phyloP scores from a whole-genome alignment of 1,140 invertebrate genomes.

The Oryzaephilus surinamensis region DNA sequence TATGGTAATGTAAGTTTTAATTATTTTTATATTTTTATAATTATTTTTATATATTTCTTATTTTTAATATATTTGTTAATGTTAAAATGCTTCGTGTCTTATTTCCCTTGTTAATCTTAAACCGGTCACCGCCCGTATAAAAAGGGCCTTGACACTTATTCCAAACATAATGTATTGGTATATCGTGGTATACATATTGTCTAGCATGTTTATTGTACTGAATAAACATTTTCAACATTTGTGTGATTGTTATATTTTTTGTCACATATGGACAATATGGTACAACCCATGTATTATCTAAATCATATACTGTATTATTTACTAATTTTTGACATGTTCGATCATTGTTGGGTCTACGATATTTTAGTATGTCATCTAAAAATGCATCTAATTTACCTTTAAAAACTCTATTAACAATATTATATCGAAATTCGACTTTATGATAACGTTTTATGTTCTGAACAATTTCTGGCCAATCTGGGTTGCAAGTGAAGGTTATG shows the following conservation, averaged over 20 bases:
- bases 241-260: constrained; percentile 1
- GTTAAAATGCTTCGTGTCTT: no score
- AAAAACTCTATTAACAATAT: constrained; percentile 9
- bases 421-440: constrained; percentile 2
- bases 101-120: no score
- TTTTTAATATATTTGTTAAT: no score
- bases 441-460: constrained; percentile 4
- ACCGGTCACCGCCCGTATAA: no score
- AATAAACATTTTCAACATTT: constrained; percentile 4
- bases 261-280: constrained; percentile 6
- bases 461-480: constrained; percentile 11
- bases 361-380: constrained; percentile 4
- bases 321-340: neutral
- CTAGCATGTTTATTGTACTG: no score
- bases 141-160: no score
- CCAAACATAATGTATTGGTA: no score
- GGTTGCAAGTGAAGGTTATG: constrained; percentile 14
- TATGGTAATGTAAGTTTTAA: no score
- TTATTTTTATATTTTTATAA: no score
- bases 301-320: neutral
- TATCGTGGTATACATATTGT: no score
- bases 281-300: constrained; percentile 7
- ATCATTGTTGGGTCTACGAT: constrained; percentile 1
- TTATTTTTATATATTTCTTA: no score
- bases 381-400: constrained; percentile 5